Conservation (phyloP, 2,888 invertebrate genomes). For the Drosophila setosimentum region DNA sequence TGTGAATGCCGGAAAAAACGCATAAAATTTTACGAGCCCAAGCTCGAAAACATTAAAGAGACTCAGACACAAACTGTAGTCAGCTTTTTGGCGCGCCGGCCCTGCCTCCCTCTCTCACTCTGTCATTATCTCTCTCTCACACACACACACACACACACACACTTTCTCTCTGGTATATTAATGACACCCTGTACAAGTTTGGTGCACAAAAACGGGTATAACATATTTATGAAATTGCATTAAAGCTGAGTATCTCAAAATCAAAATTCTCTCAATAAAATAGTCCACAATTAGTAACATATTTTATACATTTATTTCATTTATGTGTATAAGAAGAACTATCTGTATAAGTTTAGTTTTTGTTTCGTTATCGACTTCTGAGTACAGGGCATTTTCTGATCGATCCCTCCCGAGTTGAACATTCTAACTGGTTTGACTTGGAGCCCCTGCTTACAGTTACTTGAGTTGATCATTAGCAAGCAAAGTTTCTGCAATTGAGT, state of each 20-base stretch:
- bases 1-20: constrained; percentile 83
- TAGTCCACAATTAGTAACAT: background rate
- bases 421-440: constrained; percentile 31
- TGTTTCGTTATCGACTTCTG: background rate
- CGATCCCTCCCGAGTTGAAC: background rate
- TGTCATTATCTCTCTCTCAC: constrained; percentile 2
- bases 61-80: constrained; percentile 70
- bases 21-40: constrained; percentile 84
- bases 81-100: constrained; percentile 70
- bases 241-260: background rate
- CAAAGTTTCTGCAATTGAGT: constrained; percentile 39
- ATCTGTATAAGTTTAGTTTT: background rate
- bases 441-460: constrained; percentile 51
- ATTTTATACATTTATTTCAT: background rate
- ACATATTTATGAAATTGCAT: background rate
- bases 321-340: too few species aligned
- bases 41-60: constrained; percentile 80
- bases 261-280: background rate
- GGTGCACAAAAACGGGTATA: background rate
- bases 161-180: constrained; percentile 27
- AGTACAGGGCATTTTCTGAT: constrained; percentile 11
- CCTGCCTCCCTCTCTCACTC: constrained; percentile 20
- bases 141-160: background rate
- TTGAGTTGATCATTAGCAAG: constrained; percentile 74
- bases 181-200: constrained; percentile 19